A percentile compares a stretch with the other conserved stretches of the same genome.
Conservation (phyloP, 2,797 vertebrate genomes). For the Limnodromus scolopaceus region DNA sequence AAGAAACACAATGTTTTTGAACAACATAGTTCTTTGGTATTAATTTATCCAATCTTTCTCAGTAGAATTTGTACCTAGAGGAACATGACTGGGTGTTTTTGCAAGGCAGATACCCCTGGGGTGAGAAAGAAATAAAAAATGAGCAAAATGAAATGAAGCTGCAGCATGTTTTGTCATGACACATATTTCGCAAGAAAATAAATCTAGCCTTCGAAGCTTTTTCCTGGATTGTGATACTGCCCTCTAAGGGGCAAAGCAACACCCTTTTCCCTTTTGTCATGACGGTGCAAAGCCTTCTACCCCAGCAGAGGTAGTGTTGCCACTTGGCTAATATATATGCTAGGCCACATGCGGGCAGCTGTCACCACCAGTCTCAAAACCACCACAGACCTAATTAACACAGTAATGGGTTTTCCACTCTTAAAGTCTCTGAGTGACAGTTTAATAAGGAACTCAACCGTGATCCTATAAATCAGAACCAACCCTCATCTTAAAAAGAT, state of each 20-base stretch:
- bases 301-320: background rate
- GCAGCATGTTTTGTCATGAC: background rate
- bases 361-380: conserved; percentile 24
- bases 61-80: background rate
- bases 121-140: background rate
- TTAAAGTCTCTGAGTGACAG: conserved; percentile 31
- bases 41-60: background rate
- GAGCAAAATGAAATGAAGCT: background rate
- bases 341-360: background rate
- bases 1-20: background rate
- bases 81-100: background rate
- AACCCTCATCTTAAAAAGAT: conserved; percentile 31
- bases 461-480: conserved; percentile 54
- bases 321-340: background rate
- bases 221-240: background rate
- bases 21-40: background rate
- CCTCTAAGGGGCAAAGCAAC: background rate
- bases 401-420: conserved; percentile 59
- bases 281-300: background rate
- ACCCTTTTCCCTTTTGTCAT: background rate
- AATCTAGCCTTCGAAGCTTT: background rate
- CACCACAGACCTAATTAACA: conserved; percentile 63
- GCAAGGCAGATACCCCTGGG: background rate
- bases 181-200: background rate
- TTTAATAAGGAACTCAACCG: conserved; percentile 63